A percentile compares a stretch with the other conserved stretches of the same genome.
These are phyloP conservation scores for Clamator glandarius DNA, from an alignment of 2,797 vertebrate species.

Conservation along the genomic window DNA sequence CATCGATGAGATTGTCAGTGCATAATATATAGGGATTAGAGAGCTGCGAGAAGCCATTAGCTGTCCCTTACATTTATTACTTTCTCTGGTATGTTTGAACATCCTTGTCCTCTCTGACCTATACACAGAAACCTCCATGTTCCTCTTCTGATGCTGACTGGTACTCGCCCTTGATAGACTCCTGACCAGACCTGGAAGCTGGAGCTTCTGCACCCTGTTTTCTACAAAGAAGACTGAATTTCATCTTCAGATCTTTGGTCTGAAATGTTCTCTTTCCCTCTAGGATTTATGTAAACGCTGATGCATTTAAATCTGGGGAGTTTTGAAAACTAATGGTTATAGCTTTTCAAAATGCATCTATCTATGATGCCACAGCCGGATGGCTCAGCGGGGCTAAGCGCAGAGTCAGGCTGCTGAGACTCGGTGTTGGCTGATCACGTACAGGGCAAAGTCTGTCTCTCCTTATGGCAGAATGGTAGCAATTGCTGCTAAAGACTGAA, in stretches of 20 bases:
- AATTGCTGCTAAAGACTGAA: neutral
- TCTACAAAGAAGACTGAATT: neutral
- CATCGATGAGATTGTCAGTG: neutral
- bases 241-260: accelerated
- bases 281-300: neutral
- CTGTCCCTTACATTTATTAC: neutral
- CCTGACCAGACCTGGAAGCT: neutral
- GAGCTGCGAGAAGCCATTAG: neutral
- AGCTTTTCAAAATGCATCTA: neutral
- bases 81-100: neutral
- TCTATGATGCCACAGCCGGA: accelerated
- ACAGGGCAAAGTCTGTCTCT: neutral
- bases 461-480: neutral
- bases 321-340: neutral
- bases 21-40: neutral
- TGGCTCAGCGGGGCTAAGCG: accelerated
- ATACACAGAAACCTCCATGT: accelerated
- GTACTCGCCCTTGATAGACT: neutral
- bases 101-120: neutral
- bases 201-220: neutral
- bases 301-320: neutral
- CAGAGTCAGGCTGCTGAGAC: neutral
- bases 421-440: neutral
- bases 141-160: neutral
- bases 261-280: neutral